Percentiles rank a stretch among this genome's conserved stretches.
Conservation (phyloP, 2,797 vertebrate genomes). For the Lacerta agilis region DNA sequence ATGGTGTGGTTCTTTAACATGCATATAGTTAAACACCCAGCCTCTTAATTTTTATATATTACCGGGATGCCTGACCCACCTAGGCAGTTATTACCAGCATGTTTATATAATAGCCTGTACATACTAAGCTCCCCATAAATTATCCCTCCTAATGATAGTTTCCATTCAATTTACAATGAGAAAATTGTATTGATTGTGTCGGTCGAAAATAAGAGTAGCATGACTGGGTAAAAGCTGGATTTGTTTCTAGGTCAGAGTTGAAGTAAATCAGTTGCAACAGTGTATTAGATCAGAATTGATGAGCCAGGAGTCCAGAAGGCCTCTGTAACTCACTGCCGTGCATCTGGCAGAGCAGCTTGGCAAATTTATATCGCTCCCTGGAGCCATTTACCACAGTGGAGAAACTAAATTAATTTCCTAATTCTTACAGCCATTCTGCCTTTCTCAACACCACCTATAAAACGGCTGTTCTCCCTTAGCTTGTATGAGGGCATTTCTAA, state of each 20-base stretch:
- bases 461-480: not conserved
- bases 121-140: fast-evolving
- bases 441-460: not conserved
- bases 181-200: fast-evolving
- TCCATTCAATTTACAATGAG: not conserved
- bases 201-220: fast-evolving
- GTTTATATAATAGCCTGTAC: not conserved
- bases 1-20: not conserved
- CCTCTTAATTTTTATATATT: not conserved
- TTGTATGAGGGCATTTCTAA: not conserved
- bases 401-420: constrained; percentile 3
- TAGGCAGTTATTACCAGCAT: not conserved
- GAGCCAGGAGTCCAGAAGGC: not conserved
- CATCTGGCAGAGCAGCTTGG: fast-evolving
- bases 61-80: not conserved
- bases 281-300: constrained; percentile 12
- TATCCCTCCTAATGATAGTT: not conserved
- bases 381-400: not conserved
- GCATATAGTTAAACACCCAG: not conserved
- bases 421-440: not conserved
- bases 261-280: not conserved
- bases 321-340: not conserved
- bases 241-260: constrained; percentile 42
- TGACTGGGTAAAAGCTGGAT: not conserved
- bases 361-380: not conserved